Percentiles rank a stretch among this genome's conserved stretches.
Conservation (phyloP, 2,113 vertebrate genomes). For the Brevimyrus niger region DNA sequence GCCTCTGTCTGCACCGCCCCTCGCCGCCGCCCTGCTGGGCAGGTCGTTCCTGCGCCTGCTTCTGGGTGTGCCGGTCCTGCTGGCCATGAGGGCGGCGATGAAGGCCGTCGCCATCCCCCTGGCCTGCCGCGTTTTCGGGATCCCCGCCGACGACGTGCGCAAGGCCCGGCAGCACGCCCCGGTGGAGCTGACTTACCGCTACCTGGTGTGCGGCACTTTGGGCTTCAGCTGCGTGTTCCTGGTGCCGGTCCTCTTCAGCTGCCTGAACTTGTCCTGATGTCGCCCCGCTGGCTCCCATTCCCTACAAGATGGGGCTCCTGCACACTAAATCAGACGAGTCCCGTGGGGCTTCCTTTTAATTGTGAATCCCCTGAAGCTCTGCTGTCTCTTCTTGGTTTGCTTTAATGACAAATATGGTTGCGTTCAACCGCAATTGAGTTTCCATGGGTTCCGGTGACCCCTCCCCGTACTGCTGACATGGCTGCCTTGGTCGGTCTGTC, state of each 20-base stretch:
- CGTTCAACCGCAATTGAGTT: neutral
- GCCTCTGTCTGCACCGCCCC: constrained; percentile 66
- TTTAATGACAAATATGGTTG: neutral
- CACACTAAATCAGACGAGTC: neutral
- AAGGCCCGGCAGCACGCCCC: constrained; percentile 78
- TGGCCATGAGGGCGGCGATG: constrained; percentile 70
- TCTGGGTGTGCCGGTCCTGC: constrained; percentile 69
- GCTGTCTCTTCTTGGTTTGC: neutral
- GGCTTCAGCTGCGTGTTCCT: constrained; percentile 78
- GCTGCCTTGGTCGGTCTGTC: neutral
- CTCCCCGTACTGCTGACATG: neutral
- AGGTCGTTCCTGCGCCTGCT: constrained; percentile 70
- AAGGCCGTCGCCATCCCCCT: constrained; percentile 81
- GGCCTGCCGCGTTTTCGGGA: constrained; percentile 69
- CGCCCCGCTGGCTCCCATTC: neutral
- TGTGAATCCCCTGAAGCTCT: neutral
- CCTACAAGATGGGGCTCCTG: neutral
- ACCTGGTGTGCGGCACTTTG: constrained; percentile 81
- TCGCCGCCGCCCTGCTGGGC: constrained; percentile 59
- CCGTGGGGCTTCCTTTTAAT: neutral
- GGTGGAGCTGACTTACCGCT: constrained; percentile 90
- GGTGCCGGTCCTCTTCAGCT: constrained; percentile 73
- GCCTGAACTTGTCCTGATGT: constrained; percentile 73
- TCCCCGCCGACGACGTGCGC: constrained; percentile 66
- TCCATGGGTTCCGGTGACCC: neutral